Conservation (phyloP, 2,888 invertebrate species). For the Polydesmus complanatus region DNA sequence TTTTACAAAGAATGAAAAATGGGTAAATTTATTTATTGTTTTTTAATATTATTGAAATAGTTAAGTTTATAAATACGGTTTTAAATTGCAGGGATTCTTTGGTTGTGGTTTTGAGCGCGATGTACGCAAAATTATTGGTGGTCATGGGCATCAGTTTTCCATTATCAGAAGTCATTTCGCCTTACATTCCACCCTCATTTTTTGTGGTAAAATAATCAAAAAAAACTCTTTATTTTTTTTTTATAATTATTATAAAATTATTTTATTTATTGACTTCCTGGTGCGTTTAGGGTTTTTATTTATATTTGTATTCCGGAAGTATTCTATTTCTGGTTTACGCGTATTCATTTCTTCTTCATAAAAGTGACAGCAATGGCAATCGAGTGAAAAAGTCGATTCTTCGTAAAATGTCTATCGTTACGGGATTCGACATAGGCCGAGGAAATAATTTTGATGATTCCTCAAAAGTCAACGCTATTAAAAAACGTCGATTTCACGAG, state of each 20-base stretch:
- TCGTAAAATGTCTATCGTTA: not conserved
- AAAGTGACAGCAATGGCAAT: constrained; percentile 14
- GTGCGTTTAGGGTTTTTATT: constrained; percentile 56
- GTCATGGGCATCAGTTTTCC: constrained; percentile 93
- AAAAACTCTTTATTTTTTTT: not conserved
- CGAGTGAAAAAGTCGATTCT: not conserved
- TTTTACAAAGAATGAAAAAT: not conserved
- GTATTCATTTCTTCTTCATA: constrained; percentile 38
- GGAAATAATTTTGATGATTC: not conserved
- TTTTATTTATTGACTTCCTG: not conserved
- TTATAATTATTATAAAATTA: not conserved
- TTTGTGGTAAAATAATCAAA: constrained; percentile 52
- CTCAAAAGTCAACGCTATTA: not conserved
- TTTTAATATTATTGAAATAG: not conserved
- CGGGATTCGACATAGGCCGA: not conserved
- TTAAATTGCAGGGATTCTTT: constrained; percentile 58
- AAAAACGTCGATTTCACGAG: constrained; percentile 27
- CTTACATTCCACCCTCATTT: constrained; percentile 83
- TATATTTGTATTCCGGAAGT: constrained; percentile 73
- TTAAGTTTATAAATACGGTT: not conserved
- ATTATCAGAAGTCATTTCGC: constrained; percentile 88
- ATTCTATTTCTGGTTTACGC: constrained; percentile 72
- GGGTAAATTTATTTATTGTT: not conserved
- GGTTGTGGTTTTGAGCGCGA: constrained; percentile 78
- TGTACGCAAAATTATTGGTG: constrained; percentile 83